Conservation (phyloP, 2,797 vertebrate genomes). For the Chelidonichthys spinosus region DNA sequence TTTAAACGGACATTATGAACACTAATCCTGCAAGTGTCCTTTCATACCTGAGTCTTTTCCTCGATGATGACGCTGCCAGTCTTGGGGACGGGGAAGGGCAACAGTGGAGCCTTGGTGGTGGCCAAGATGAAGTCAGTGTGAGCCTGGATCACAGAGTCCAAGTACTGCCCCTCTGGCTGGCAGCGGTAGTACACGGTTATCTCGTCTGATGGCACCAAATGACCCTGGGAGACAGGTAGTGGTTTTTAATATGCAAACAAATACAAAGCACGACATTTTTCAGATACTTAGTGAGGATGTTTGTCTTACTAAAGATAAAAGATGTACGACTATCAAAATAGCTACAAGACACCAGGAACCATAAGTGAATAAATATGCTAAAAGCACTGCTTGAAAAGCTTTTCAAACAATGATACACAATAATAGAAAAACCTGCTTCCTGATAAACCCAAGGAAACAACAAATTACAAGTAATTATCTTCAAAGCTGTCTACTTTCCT, state of each 20-base stretch:
- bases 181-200: constrained; percentile 92
- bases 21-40: neutral
- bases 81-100: constrained; percentile 88
- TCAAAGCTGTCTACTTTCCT: neutral
- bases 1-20: constrained; percentile 12
- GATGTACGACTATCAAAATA: neutral
- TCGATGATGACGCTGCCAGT: constrained; percentile 89
- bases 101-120: constrained; percentile 92
- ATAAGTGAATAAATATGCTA: neutral
- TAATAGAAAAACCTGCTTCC: neutral
- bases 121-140: constrained; percentile 94
- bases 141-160: constrained; percentile 90
- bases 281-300: neutral
- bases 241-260: neutral
- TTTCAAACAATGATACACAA: constrained; percentile 20
- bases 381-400: constrained; percentile 5
- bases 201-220: constrained; percentile 95
- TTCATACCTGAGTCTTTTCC: constrained; percentile 91
- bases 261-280: neutral
- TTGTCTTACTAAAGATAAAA: neutral
- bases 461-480: constrained; percentile 4
- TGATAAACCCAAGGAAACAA: constrained; percentile 3
- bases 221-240: constrained; percentile 81
- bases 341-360: neutral
- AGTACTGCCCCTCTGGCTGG: constrained; percentile 88